Evolutionary conservation across 2,888 invertebrate genomes (phyloP).

Genomic region (Diarsia dahlii): DNA sequence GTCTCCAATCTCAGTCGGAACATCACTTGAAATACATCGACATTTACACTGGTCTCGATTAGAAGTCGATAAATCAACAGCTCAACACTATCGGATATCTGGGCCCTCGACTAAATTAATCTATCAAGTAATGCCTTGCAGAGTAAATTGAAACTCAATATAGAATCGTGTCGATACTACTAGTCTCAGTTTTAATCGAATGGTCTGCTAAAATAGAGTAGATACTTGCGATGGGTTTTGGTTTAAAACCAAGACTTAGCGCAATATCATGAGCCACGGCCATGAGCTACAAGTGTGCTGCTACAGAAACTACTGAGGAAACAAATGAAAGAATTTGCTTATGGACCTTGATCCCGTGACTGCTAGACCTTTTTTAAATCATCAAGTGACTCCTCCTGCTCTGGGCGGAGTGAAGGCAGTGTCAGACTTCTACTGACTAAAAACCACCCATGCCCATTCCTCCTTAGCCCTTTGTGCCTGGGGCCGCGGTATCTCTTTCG

Average conservation of each 20-base stretch:
- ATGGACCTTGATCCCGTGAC: not conserved
- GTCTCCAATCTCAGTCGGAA: conserved; percentile 47
- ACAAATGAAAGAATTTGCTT: not conserved
- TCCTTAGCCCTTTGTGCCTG: no score
- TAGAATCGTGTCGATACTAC: conserved; percentile 45
- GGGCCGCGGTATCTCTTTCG: no score
- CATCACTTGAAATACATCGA: conserved; percentile 57
- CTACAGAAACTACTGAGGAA: not conserved
- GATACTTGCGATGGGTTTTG: conserved; percentile 33
- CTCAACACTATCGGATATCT: conserved; percentile 65
- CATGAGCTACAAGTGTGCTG: not conserved
- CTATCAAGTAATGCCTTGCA: conserved; percentile 56
- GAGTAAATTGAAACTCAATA: conserved; percentile 62
- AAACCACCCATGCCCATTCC: no score
- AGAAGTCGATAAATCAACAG: conserved; percentile 65
- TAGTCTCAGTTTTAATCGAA: conserved; percentile 33
- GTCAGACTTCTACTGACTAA: no score
- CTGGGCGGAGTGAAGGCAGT: no score
- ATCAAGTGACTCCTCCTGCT: no score
- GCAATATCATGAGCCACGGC: no score
- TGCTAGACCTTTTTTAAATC: not conserved
- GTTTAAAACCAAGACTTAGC: conserved; percentile 14
- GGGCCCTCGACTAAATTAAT: conserved; percentile 64
- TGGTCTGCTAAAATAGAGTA: conserved; percentile 4
- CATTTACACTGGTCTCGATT: conserved; percentile 62